Conservation (phyloP, 2,888 invertebrate genomes). For the Dermolepida albohirtum region DNA sequence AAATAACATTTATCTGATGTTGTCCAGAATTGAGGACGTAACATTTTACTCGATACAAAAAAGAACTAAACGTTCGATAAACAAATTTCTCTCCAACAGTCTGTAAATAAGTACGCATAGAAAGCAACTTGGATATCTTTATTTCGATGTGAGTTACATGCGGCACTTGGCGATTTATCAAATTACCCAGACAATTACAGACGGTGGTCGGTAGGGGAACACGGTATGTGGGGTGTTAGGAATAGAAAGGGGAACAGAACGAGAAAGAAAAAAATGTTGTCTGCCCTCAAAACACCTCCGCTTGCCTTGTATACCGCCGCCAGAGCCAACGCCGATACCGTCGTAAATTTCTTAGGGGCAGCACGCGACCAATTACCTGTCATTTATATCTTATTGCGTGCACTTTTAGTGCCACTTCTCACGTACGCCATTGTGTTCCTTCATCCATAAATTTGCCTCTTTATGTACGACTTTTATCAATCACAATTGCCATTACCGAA, state of each 20-base stretch:
- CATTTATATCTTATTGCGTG: conserved; percentile 42
- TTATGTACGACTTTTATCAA: conserved; percentile 39
- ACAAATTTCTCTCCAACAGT: background rate
- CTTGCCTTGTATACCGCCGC: conserved; percentile 29
- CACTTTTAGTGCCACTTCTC: conserved; percentile 37
- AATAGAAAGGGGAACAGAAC: background rate
- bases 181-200: conserved; percentile 37
- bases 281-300: conserved; percentile 36
- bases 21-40: too few species aligned
- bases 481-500: conserved; percentile 38
- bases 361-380: conserved; percentile 41
- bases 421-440: conserved; percentile 39
- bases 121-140: conserved; percentile 18
- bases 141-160: conserved; percentile 23
- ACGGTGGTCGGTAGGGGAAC: conserved; percentile 28
- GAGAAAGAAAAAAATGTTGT: conserved; percentile 27
- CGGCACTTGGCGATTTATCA: conserved; percentile 32
- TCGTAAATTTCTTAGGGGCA: conserved; percentile 34
- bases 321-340: conserved; percentile 29
- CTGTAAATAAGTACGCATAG: background rate
- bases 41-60: too few species aligned
- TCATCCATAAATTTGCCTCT: conserved; percentile 35
- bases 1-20: too few species aligned
- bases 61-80: too few species aligned
- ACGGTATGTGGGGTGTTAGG: conserved; percentile 5